phyloP scores from a whole-genome alignment of 2,113 vertebrate species.

The Cyprinodon brontotheroides region DNA sequence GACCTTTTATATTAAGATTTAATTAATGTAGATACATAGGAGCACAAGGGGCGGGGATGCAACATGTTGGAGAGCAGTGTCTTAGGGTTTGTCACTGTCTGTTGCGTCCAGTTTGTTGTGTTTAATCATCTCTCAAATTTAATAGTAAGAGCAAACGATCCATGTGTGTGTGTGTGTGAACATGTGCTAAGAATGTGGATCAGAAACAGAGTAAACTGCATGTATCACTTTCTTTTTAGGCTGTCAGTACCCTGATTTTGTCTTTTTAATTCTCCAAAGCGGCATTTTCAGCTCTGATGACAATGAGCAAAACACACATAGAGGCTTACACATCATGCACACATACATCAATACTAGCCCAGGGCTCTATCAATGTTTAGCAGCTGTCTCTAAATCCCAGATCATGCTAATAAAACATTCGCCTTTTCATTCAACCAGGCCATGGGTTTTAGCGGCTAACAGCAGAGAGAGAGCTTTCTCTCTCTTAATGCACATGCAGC shows the following conservation, averaged over 20 bases:
- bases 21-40: background rate
- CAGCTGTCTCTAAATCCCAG: constrained; percentile 66
- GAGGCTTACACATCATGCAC: constrained; percentile 42
- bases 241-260: constrained; percentile 39
- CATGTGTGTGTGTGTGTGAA: background rate
- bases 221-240: constrained; percentile 31
- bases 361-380: constrained; percentile 67
- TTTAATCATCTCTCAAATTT: constrained; percentile 32
- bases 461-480: constrained; percentile 16
- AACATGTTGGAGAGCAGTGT: background rate
- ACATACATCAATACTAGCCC: constrained; percentile 37
- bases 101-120: background rate
- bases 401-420: constrained; percentile 65
- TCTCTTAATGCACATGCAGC: constrained; percentile 23
- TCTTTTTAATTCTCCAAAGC: constrained; percentile 60
- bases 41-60: background rate
- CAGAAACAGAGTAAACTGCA: constrained; percentile 37
- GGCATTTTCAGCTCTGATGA: constrained; percentile 76
- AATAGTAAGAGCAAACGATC: constrained; percentile 15
- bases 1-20: background rate
- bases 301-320: constrained; percentile 61
- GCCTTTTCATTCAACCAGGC: constrained; percentile 47
- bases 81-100: background rate
- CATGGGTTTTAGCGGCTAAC: constrained; percentile 52
- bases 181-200: constrained; percentile 18